Conservation (phyloP, 1,140 invertebrate species). For the Halyomorpha halys region DNA sequence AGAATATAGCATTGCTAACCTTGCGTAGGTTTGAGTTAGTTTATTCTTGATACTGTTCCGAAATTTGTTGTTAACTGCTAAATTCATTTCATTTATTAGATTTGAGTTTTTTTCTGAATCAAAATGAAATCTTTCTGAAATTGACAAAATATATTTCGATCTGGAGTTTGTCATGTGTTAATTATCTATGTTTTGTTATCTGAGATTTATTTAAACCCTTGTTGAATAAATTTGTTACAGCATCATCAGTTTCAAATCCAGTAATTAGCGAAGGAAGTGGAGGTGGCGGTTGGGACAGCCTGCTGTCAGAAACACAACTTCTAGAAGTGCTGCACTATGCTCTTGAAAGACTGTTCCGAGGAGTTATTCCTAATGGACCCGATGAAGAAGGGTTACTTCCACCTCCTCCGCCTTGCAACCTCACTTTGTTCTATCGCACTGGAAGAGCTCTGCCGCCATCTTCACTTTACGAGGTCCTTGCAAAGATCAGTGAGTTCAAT, state of each 20-base stretch:
- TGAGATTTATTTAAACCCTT: background rate
- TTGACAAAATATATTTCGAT: too few relatives aligned
- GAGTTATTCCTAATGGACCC: constrained; percentile 36
- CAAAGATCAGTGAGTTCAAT: constrained; percentile 41
- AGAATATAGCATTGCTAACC: too few relatives aligned
- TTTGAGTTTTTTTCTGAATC: too few relatives aligned
- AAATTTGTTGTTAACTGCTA: too few relatives aligned
- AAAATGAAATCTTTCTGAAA: too few relatives aligned
- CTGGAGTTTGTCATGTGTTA: too few relatives aligned
- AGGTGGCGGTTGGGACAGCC: constrained; percentile 42
- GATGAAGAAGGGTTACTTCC: background rate
- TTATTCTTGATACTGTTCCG: too few relatives aligned
- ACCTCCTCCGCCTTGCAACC: constrained; percentile 47
- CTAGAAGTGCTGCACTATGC: constrained; percentile 59
- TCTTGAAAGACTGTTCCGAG: constrained; percentile 58
- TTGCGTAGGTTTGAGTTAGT: too few relatives aligned
- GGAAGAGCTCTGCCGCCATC: constrained; percentile 43
- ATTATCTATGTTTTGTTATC: too few relatives aligned
- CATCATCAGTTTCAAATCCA: constrained; percentile 27
- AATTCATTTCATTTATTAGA: too few relatives aligned
- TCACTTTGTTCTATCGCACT: constrained; percentile 66
- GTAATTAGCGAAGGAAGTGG: constrained; percentile 33
- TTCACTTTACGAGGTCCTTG: constrained; percentile 43
- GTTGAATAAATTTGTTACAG: constrained; percentile 7
- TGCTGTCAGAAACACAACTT: constrained; percentile 48